Evolutionary conservation across 2,113 vertebrate genomes (phyloP).

Genomic region (Cynocephalus volans): DNA sequence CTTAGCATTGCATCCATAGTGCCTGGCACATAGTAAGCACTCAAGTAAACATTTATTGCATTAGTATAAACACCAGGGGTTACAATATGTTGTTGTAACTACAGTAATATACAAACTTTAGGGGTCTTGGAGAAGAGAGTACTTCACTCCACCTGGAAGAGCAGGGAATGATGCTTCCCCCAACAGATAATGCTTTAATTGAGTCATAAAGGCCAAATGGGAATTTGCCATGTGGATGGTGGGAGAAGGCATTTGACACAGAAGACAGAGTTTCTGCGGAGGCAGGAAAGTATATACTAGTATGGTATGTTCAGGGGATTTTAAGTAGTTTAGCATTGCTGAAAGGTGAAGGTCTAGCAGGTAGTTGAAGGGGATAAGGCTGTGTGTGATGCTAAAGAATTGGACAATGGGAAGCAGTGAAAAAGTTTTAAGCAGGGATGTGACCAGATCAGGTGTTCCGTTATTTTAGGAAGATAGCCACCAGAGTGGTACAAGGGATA

Average conservation of each 20-base stretch:
- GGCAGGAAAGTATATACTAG: not conserved
- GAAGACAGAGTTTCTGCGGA: not conserved
- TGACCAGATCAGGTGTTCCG: not conserved
- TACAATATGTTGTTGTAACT: not conserved
- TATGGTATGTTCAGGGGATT: not conserved
- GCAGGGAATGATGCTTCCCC: not conserved
- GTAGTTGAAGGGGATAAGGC: not conserved
- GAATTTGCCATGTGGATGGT: not conserved
- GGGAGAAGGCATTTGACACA: not conserved
- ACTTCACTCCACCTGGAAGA: not conserved
- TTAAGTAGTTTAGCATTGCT: not conserved
- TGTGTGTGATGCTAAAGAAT: not conserved
- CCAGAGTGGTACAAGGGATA: not conserved
- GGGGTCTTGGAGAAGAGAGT: not conserved
- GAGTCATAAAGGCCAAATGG: not conserved
- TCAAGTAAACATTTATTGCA: not conserved
- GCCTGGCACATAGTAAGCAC: not conserved
- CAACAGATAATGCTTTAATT: not conserved
- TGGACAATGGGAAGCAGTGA: not conserved
- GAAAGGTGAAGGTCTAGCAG: not conserved
- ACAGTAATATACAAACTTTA: not conserved
- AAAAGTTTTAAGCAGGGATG: not conserved
- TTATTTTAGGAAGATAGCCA: constrained; percentile 4
- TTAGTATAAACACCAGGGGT: not conserved
- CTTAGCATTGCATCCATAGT: not conserved